Evolutionary conservation across 92 coral and sea anemone genomes (phyloP).

Genomic region (Zoanthus sociatus): DNA sequence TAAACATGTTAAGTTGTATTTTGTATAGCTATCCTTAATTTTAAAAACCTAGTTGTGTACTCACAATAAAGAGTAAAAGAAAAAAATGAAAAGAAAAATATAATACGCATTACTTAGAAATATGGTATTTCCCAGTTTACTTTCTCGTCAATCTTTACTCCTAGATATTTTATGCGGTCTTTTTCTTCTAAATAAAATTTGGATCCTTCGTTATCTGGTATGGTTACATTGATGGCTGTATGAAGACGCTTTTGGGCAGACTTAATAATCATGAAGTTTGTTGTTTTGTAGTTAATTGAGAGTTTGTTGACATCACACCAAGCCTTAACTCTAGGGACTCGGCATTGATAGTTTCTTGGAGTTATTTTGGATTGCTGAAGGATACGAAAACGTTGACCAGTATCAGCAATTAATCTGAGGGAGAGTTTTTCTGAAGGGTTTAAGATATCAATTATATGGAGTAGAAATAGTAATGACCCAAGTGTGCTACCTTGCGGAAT

Average conservation of each 20-base stretch:
- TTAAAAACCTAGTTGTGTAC: too few species aligned
- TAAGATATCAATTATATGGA: slow-evolving; percentile 1
- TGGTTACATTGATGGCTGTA: not conserved
- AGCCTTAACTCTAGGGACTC: not conserved
- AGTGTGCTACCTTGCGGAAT: not conserved
- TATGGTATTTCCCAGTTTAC: not conserved
- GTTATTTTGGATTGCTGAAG: too few species aligned
- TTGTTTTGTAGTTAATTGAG: too few species aligned
- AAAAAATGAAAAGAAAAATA: too few species aligned
- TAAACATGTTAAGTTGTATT: too few species aligned
- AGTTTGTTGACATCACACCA: not conserved
- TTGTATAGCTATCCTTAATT: too few species aligned
- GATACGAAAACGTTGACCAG: not conserved
- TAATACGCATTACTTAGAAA: too few species aligned
- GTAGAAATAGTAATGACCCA: slow-evolving; percentile 8
- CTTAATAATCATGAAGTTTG: too few species aligned
- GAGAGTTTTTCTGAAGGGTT: not conserved
- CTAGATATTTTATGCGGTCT: not conserved
- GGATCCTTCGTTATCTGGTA: not conserved
- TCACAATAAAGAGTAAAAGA: too few species aligned
- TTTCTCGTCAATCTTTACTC: not conserved
- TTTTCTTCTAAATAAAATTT: not conserved
- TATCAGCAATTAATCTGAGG: not conserved
- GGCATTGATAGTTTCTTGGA: not conserved
- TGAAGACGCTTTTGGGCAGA: not conserved